Conservation (phyloP, 2,888 invertebrate genomes). For the Lottia scabra region DNA sequence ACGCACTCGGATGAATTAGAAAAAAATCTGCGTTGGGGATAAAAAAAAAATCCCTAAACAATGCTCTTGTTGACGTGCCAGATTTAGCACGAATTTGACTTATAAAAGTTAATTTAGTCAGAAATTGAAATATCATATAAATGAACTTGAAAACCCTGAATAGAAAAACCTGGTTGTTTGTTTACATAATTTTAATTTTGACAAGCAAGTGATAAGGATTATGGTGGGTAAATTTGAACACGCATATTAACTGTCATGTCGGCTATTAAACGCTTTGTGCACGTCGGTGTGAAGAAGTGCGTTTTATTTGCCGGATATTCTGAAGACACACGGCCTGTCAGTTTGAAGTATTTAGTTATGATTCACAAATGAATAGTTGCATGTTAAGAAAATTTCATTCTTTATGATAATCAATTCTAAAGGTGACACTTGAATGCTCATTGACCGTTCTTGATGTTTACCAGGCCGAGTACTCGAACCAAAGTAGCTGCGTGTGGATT, state of each 20-base stretch:
- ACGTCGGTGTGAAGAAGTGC: not conserved
- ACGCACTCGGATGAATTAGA: too few relatives aligned
- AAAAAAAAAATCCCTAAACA: too few relatives aligned
- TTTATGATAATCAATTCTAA: not conserved
- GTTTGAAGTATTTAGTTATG: not conserved
- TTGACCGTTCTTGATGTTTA: not conserved
- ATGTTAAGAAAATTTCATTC: not conserved
- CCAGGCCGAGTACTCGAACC: not conserved
- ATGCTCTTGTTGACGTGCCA: too few relatives aligned
- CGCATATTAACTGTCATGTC: not conserved
- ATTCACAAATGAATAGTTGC: slow-evolving; percentile 1
- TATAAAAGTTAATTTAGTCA: too few relatives aligned
- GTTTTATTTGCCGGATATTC: not conserved
- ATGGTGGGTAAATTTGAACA: not conserved
- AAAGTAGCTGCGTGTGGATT: not conserved
- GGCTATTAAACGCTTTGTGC: not conserved
- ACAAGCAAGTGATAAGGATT: too few relatives aligned
- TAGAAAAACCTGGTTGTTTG: too few relatives aligned
- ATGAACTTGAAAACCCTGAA: too few relatives aligned
- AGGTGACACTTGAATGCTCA: not conserved
- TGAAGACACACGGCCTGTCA: not conserved
- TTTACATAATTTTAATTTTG: too few relatives aligned
- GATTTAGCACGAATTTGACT: too few relatives aligned
- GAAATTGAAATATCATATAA: too few relatives aligned
- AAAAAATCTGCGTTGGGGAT: too few relatives aligned